Conservation (phyloP, 2,797 vertebrate species). For the Luscinia luscinia region DNA sequence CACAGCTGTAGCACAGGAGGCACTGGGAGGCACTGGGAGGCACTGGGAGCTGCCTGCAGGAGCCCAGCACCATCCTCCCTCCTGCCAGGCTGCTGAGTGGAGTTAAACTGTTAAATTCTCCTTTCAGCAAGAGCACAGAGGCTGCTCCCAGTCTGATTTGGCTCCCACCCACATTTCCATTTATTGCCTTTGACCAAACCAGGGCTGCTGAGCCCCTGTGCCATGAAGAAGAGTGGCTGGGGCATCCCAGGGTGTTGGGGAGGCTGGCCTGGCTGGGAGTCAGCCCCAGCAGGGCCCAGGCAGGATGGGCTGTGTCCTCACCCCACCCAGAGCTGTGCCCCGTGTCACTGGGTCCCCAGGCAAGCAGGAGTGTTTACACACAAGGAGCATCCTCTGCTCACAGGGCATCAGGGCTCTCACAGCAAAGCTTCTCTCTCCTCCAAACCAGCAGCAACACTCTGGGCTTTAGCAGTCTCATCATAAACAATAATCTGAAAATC, state of each 20-base stretch:
- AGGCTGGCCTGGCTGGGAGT: background rate
- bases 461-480: background rate
- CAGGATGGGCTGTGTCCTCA: background rate
- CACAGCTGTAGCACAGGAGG: background rate
- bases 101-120: background rate
- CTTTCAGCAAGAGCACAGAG: background rate
- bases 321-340: background rate
- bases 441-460: background rate
- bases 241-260: fast-evolving
- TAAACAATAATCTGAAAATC: background rate
- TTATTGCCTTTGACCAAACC: background rate
- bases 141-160: background rate
- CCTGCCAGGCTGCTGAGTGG: background rate
- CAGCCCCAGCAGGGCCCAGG: background rate
- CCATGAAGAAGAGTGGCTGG: background rate
- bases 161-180: background rate
- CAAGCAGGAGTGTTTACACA: background rate
- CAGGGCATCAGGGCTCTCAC: background rate
- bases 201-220: background rate
- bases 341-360: background rate
- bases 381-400: background rate
- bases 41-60: background rate
- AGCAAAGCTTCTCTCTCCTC: background rate
- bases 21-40: too few relatives aligned
- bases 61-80: background rate